phyloP scores from a whole-genome alignment of 2,888 invertebrate genomes.

The Drosophila antonietae region DNA sequence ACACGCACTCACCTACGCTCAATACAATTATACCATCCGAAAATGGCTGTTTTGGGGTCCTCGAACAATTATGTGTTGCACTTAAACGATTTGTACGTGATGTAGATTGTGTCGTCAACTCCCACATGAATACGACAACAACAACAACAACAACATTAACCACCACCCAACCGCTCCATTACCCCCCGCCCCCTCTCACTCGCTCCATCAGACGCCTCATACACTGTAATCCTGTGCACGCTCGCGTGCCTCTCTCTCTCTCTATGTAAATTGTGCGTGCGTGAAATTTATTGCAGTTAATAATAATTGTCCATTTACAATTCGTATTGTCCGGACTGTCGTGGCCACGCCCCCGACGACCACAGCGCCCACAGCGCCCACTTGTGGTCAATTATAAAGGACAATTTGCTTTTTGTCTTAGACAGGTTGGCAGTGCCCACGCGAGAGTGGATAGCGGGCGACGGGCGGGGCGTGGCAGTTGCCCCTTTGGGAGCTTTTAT shows the following conservation, averaged over 20 bases:
- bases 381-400: slow-evolving; percentile 76
- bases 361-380: slow-evolving; percentile 25
- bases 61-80: slow-evolving; percentile 77
- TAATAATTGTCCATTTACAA: slow-evolving; percentile 79
- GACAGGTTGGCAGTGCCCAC: slow-evolving; percentile 45
- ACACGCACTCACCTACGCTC: background rate
- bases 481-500: slow-evolving; percentile 61
- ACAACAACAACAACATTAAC: background rate
- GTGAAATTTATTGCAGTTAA: slow-evolving; percentile 80
- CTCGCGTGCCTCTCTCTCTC: slow-evolving; percentile 60
- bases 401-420: slow-evolving; percentile 74
- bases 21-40: slow-evolving; percentile 52
- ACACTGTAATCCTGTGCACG: slow-evolving; percentile 31
- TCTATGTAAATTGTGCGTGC: slow-evolving; percentile 79
- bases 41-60: slow-evolving; percentile 55
- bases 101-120: slow-evolving; percentile 33
- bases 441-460: background rate
- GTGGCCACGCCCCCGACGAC: slow-evolving; percentile 14
- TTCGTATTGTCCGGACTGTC: slow-evolving; percentile 53
- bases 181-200: background rate
- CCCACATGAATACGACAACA: background rate
- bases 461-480: background rate
- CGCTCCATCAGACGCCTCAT: too few species aligned
- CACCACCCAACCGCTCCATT: background rate
- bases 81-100: slow-evolving; percentile 79